Base-by-base conservation (phyloP, 2,113 vertebrate genomes). In the Butorides virescens region DNA sequence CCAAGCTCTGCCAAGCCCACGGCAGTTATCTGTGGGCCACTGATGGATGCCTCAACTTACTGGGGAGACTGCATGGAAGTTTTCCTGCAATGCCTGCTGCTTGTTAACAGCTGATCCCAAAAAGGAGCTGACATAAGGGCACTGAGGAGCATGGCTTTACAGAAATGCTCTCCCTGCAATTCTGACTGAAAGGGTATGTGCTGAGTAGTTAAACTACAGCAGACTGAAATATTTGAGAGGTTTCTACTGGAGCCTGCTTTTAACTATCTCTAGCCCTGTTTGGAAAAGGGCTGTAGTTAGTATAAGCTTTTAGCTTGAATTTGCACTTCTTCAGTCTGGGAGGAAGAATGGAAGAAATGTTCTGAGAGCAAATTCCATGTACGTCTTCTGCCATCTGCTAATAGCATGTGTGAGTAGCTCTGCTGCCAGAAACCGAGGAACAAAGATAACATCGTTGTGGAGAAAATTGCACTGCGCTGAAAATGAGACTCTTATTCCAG, bases 371-470 rank as follows among this genome's bases (percentile, higher is more conserved):
- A 98, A 97, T 98, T 96, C 95, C 94, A 72, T 23, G 88, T 97
- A 89, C 49, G 34, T 92, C 87, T 97, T 86, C 88, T 94, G 80
- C 97, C 97, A 97, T 98, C 98, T 98, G 97, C 94, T 97, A 96
- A 97, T 95, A 95, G 80, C 94, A 94, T 93, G 95, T 97, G 97
- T 87, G 96, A 95, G 94, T 89, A 79, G 88, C 96, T 87, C 80
- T 5, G 19, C 87, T 98, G 97, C 98, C 98, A 98, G 97, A 92
- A 98, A 94, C 94, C 27, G 4, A 71, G 95, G 96, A 98, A 96
- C 97, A 97, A 97, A 98, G 97, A 94, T 96, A 95, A 93, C 92
- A 76, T 95, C 90, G 3, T 74, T 79, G 96, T 93, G 92, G 84
- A 94, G 96, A 89, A 91, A 96, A 88, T 30, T 52, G 85, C 74